Base-by-base conservation (phyloP, 1,140 invertebrate genomes). In the Oppia nitens region DNA sequence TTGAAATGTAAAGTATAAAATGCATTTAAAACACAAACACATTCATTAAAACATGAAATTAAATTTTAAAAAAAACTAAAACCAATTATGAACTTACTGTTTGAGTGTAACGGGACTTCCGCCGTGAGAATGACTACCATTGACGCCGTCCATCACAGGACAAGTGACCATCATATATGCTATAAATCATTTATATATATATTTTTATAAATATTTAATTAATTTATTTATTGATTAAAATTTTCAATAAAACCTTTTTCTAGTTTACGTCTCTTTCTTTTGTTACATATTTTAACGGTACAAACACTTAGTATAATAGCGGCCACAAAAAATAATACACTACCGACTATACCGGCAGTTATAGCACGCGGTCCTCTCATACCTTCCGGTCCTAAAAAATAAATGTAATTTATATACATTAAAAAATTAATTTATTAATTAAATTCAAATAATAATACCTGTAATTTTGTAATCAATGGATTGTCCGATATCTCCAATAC, bases 131-230 rank as follows among this genome's bases (percentile, higher is more conserved):
- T 83, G 77, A 74, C 84, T 73, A 70, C 85, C 87, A 73, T 87
- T 88, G 74, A 87, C 81, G 65, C 86, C 79, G 73, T 93, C 88
- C 66, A 87, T 87, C 70, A 91, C 83, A 71, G 88, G 81, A 81
- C 87, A 90, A 73, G 88, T 85, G 77, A 94, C 89, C 87, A 92
- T 90, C 77, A 90, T 92, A 80, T 93, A 93, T 75, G 87, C 89
- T 92, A 82, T 63, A 64, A 6, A 6, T 20, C 14, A 50, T 2
- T 24, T 20, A 11, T 64, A 63, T 62, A 62, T 50, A 59, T 62
- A 55, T 74, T 11, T 12, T 47, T 4, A 27, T 52, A 1, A 47
- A 6, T 32, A 53, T 40, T 40, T 40, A 17, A 40, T 40, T 40
- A 40, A 17, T 50, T 60, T 51, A 45, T 53, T 59, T 59, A 62